phyloP scores from a whole-genome alignment of 2,888 invertebrate genomes.

The Chymomyza caudatula region DNA sequence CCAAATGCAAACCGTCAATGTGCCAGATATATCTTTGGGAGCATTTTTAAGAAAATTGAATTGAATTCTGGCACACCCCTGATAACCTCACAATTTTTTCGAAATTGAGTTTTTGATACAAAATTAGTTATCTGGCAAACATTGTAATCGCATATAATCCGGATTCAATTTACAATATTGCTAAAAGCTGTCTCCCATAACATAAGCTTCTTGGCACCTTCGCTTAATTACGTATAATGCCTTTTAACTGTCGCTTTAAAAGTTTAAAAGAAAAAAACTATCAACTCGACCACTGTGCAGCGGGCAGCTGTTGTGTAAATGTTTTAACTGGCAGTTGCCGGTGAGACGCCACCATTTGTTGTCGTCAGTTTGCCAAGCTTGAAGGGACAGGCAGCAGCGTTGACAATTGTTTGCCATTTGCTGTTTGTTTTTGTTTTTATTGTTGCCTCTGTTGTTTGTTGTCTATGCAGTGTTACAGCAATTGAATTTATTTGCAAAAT shows the following conservation, averaged over 20 bases:
- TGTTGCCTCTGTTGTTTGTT: not conserved
- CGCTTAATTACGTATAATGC: too few species aligned
- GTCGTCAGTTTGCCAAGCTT: slow-evolving; percentile 31
- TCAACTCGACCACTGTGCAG: not conserved
- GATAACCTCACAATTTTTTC: too few species aligned
- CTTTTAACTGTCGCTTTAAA: not conserved
- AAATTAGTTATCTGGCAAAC: too few species aligned
- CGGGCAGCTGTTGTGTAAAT: not conserved
- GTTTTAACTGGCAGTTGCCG: not conserved
- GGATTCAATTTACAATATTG: too few species aligned
- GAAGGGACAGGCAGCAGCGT: slow-evolving; percentile 21
- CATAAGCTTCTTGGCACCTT: too few species aligned
- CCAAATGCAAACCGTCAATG: too few species aligned
- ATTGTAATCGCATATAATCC: too few species aligned
- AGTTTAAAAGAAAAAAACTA: not conserved
- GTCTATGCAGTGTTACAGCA: slow-evolving; percentile 5
- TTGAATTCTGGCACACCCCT: too few species aligned
- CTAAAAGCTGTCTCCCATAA: too few species aligned
- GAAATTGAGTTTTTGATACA: too few species aligned
- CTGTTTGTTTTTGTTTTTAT: not conserved
- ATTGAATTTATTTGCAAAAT: slow-evolving; percentile 14
- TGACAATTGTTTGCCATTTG: slow-evolving; percentile 19
- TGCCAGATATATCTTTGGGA: too few species aligned
- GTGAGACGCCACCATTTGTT: not conserved
- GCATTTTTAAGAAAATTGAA: too few species aligned